A percentile compares a stretch with the other conserved stretches of the same genome.
phyloP scores from a whole-genome alignment of 2,888 invertebrate species.

The Perizoma affinitatum region DNA sequence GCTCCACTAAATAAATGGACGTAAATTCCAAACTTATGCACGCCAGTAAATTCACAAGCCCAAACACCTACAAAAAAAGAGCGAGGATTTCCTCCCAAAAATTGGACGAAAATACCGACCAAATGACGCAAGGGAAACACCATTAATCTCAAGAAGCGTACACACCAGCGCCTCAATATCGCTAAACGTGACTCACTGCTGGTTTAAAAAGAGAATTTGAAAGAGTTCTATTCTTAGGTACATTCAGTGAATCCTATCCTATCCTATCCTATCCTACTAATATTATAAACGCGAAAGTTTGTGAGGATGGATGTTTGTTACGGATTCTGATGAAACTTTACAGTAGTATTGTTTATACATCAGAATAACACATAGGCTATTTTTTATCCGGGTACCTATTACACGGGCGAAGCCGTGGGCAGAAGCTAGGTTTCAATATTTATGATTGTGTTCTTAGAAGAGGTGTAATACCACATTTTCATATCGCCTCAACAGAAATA shows the following conservation, averaged over 20 bases:
- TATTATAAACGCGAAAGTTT: too few species aligned
- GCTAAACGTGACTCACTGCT: constrained; percentile 37
- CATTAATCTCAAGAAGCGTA: constrained; percentile 44
- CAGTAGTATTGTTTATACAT: too few species aligned
- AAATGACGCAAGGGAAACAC: constrained; percentile 42
- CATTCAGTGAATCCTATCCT: neutral
- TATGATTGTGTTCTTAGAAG: too few species aligned
- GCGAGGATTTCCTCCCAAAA: constrained; percentile 27
- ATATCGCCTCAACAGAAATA: too few species aligned
- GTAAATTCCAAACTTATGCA: constrained; percentile 18
- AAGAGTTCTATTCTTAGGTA: constrained; percentile 12
- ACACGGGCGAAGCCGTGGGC: too few species aligned
- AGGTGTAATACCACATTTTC: too few species aligned
- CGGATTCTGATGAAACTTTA: too few species aligned
- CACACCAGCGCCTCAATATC: constrained; percentile 37
- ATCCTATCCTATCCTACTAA: too few species aligned
- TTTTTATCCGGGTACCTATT: too few species aligned
- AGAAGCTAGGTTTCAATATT: too few species aligned
- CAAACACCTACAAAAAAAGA: constrained; percentile 28
- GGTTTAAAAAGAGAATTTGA: constrained; percentile 29
- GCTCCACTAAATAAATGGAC: constrained; percentile 7
- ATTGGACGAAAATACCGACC: constrained; percentile 37
- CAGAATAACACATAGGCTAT: too few species aligned
- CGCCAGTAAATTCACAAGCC: constrained; percentile 27
- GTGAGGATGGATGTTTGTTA: too few species aligned